Evolutionary conservation across 2,888 invertebrate species (phyloP).

Genomic region (Corythucha ciliata): DNA sequence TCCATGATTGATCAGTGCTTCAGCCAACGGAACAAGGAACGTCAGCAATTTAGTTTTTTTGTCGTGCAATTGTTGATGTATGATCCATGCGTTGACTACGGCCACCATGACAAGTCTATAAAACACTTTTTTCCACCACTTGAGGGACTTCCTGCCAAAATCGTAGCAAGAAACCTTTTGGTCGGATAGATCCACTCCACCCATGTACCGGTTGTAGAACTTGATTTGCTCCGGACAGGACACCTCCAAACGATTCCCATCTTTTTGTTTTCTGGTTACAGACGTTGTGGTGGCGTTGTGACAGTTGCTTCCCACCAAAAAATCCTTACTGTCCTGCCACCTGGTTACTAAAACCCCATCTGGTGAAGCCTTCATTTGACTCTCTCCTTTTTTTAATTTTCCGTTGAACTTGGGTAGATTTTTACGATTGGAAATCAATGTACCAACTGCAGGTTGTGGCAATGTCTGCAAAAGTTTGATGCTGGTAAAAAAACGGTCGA

Average conservation of each 20-base stretch:
- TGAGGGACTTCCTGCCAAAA: slow-evolving; percentile 35
- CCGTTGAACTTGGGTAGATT: slow-evolving; percentile 27
- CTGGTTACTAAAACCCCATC: slow-evolving; percentile 32
- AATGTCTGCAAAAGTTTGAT: slow-evolving; percentile 28
- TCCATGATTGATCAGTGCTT: slow-evolving; percentile 20
- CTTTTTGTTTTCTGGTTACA: slow-evolving; percentile 34
- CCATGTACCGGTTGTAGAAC: slow-evolving; percentile 34
- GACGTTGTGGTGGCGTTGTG: slow-evolving; percentile 23
- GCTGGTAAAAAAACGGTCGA: slow-evolving; percentile 30
- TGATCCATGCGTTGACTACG: slow-evolving; percentile 33
- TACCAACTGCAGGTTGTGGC: slow-evolving; percentile 32
- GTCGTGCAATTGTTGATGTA: too few species aligned
- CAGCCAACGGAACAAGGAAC: slow-evolving; percentile 25
- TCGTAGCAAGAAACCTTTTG: slow-evolving; percentile 36
- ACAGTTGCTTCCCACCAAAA: slow-evolving; percentile 37
- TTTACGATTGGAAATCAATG: slow-evolving; percentile 32
- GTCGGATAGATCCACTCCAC: slow-evolving; percentile 37
- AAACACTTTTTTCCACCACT: slow-evolving; percentile 38
- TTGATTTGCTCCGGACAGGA: slow-evolving; percentile 31
- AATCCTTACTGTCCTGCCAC: slow-evolving; percentile 38
- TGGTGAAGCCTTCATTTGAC: slow-evolving; percentile 8
- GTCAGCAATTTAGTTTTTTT: slow-evolving; percentile 24
- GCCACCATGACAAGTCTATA: slow-evolving; percentile 35
- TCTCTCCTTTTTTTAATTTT: slow-evolving; percentile 28
- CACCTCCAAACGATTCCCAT: slow-evolving; percentile 34